These are phyloP conservation scores for Channallabes apus DNA, from an alignment of 2,797 vertebrate species.

Conservation along the genomic window DNA sequence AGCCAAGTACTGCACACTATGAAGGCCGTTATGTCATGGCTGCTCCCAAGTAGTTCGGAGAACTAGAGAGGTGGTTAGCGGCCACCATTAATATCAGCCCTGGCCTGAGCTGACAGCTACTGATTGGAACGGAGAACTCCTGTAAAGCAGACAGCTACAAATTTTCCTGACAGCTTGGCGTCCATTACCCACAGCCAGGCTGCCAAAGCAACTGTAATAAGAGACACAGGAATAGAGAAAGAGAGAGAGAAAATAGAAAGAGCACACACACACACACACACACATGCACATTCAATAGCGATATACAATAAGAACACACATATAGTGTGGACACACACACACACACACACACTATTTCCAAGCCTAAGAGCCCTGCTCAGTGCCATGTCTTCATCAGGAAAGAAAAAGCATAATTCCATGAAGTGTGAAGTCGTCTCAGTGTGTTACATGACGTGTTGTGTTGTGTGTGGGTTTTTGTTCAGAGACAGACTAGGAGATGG, in stretches of 20 bases:
- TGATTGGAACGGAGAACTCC: constrained; percentile 76
- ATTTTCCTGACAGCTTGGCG: constrained; percentile 78
- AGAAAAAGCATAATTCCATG: constrained; percentile 24
- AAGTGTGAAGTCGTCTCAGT: constrained; percentile 38
- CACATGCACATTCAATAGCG: constrained; percentile 52
- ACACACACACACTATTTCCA: constrained; percentile 1
- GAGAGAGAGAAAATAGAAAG: constrained; percentile 57
- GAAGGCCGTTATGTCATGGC: constrained; percentile 75
- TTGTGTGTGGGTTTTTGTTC: constrained; percentile 22
- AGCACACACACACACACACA: constrained; percentile 42
- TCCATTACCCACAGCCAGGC: constrained; percentile 74
- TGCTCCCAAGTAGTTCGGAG: constrained; percentile 74
- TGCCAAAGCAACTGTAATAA: constrained; percentile 77
- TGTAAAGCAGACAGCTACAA: constrained; percentile 76
- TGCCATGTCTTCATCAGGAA: constrained; percentile 25
- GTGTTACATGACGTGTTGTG: constrained; percentile 23
- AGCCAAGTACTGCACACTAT: constrained; percentile 66
- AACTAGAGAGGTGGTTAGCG: constrained; percentile 77
- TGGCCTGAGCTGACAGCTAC: constrained; percentile 73
- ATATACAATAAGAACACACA: constrained; percentile 37
- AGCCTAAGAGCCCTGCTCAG: constrained; percentile 23
- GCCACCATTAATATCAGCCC: constrained; percentile 77
- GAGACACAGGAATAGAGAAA: constrained; percentile 64
- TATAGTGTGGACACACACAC: neutral
- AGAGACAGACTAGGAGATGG: constrained; percentile 20